Evolutionary conservation across 2,888 invertebrate species (phyloP).

Genomic region (Seira musarum): DNA sequence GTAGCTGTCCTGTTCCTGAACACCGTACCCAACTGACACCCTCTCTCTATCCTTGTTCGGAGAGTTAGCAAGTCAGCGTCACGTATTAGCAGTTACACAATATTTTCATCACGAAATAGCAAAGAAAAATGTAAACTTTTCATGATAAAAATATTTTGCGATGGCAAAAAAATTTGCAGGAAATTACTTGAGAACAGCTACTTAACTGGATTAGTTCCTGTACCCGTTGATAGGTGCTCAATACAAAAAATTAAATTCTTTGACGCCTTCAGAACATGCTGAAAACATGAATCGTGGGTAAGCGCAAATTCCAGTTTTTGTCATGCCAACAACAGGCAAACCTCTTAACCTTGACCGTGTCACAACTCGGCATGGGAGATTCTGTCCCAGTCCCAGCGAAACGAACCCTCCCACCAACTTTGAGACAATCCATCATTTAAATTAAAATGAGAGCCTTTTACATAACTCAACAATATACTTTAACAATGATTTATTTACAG

Average conservation of each 20-base stretch:
- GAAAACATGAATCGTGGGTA: neutral
- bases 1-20: neutral
- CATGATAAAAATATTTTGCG: neutral
- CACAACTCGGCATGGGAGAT: neutral
- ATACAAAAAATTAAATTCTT: neutral
- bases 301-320: neutral
- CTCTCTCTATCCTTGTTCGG: neutral
- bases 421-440: slow-evolving; percentile 6
- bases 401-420: too few relatives aligned
- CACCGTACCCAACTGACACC: neutral
- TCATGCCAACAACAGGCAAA: neutral
- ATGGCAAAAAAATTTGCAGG: neutral
- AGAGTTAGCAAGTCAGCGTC: neutral
- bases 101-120: neutral
- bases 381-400: too few relatives aligned
- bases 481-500: neutral
- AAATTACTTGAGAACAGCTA: neutral
- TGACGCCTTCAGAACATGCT: neutral
- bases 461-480: neutral
- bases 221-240: too few relatives aligned
- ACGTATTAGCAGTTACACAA: neutral
- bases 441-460: slow-evolving; percentile 2
- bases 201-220: slow-evolving; percentile 10
- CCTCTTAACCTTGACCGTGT: slow-evolving; percentile 17
- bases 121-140: neutral